Base-by-base conservation (phyloP, 1,140 invertebrate genomes). In the Parapsyche elsis region DNA sequence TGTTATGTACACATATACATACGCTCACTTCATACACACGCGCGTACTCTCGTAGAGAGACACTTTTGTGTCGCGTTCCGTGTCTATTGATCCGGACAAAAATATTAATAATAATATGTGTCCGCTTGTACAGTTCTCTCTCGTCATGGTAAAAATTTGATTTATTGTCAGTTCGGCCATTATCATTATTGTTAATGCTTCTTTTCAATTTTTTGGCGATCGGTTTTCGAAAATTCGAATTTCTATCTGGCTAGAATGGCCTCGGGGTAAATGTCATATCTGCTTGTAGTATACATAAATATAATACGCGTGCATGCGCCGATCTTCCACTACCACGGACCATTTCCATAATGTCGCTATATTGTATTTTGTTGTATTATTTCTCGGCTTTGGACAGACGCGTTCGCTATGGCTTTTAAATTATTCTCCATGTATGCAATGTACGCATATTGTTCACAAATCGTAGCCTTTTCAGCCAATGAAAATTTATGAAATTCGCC, bases 81-180 rank as follows among this genome's bases (percentile, higher is more conserved):
- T 70, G 78, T 80, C 79, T 75, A 80, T 80, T 75, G 79, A 75
- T 80, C 26, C 71, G 71, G 30, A 76, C 79, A 75, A 75, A 67
- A 67, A 80, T 74, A 80, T 80, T 80, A 75, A 80, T 73, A 80
- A 80, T 73, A 80, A 80, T 77, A 77, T 59, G 16, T 77, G 75
- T 77, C 75, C 57, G 57, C 75, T 77, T 77, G 75, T 77, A 64
- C 14, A 12, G 9, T 1, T 67, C 64, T 67, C 64, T 67, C 61
- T 64, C 19, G 77, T 71, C 44, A 70, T 53, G 61, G 77, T 71
- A 49, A 67, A 67, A 74, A 64, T 80, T 80, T 80, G 79, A 80
- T 80, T 80, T 80, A 80, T 80, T 80, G 59, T 64, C 75, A 46
- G 0, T 44, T 44, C 57, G n/a, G 24, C 59, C 38, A 57, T 77